phyloP scores from a whole-genome alignment of 2,797 vertebrate species.

The Aselliscus stoliczkanus region DNA sequence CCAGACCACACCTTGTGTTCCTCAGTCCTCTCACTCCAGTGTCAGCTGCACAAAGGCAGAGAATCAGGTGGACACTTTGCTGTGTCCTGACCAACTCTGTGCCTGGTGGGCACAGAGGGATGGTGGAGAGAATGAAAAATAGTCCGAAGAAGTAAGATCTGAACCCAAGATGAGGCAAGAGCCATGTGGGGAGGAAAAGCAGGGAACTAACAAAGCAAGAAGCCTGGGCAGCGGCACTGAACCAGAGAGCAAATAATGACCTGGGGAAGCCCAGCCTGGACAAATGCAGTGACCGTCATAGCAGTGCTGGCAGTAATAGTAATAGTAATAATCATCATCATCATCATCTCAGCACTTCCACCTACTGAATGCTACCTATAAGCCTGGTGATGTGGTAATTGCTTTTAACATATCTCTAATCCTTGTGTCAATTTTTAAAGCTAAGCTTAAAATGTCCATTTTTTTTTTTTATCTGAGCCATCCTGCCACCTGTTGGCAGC shows the following conservation, averaged over 20 bases:
- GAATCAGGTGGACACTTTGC: background rate
- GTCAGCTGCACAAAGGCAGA: background rate
- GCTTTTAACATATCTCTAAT: background rate
- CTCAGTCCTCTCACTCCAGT: background rate
- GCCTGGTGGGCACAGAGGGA: background rate
- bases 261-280: too few relatives aligned
- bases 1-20: background rate
- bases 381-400: background rate
- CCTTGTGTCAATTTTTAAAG: background rate
- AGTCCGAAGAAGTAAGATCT: background rate
- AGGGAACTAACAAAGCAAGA: background rate
- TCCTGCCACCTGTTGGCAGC: too few relatives aligned
- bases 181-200: background rate
- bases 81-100: background rate
- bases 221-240: background rate
- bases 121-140: background rate
- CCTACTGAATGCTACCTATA: background rate
- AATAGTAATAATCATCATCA: too few relatives aligned
- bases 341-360: too few relatives aligned
- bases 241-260: too few relatives aligned
- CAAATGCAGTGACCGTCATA: fast-evolving
- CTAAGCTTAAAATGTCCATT: background rate
- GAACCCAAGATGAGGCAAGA: background rate
- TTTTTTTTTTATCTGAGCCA: too few relatives aligned
- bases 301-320: too few relatives aligned